Base-by-base conservation (phyloP, 2,113 vertebrate genomes). In the Phrynosoma platyrhinos region DNA sequence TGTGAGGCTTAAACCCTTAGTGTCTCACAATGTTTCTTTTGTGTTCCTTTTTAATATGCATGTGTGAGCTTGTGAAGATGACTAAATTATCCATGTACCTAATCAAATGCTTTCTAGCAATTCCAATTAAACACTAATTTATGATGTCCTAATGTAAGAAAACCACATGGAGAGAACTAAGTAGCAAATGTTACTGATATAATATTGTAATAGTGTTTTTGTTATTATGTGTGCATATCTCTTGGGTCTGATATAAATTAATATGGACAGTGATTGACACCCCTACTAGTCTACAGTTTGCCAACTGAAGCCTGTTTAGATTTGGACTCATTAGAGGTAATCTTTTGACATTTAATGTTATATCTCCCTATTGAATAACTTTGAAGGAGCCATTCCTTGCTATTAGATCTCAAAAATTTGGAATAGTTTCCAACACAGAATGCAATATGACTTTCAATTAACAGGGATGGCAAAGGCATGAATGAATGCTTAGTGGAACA, bases 41-140 rank as follows among this genome's bases (percentile, higher is more conserved):
- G 83, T 52, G 36, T 52, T 77, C 47, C 69, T 77, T 89, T 82
- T 85, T 36, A 84, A 32, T 78, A 21, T 86, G 82, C 7, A 62
- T 88, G 85, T 90, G 55, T 84, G 5, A 78, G 14, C 82, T 90
- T 89, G 58, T 36, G 89, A 52, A 82, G 62, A 74, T 87, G n/a
- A 84, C 90, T 90, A 87, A 85, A 82, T 92, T 90, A 80, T 42
- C 36, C 25, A 8, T 91, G 90, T 47, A 85, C 53, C 71, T 23
- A 64, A 25, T 91, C 84, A 92, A 85, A 89, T 90, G 32, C 25
- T 91, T 93, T 90, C 10, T 89, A 80, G 84, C 2, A 82, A 68
- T 92, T 87, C 88, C 53, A 84, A 6, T 55, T 93, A 84, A 81
- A 27, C 32, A 92, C 83, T 87, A 80, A 66, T 94, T 90, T 92